These are phyloP conservation scores for Tenualosa ilisha DNA, from an alignment of 2,797 vertebrate genomes.

Conservation along the genomic window DNA sequence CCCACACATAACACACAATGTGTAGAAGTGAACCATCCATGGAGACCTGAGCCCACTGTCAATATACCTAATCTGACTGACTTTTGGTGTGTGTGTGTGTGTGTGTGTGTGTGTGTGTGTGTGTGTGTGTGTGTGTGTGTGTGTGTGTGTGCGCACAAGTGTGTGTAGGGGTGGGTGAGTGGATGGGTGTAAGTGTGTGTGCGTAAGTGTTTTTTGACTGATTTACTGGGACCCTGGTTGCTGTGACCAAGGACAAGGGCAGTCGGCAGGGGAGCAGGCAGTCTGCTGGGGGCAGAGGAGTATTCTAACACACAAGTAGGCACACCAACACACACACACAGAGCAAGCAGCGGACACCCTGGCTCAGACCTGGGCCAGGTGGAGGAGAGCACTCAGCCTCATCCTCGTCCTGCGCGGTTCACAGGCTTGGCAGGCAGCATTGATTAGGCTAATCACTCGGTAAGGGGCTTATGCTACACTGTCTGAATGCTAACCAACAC, in stretches of 20 bases:
- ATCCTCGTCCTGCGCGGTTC: constrained; percentile 48
- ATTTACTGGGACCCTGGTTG: constrained; percentile 32
- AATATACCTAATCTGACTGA: background rate
- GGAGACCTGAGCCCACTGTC: background rate
- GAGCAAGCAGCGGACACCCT: background rate
- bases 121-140: constrained; percentile 28
- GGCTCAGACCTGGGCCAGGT: constrained; percentile 45
- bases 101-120: constrained; percentile 29
- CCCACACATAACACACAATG: background rate
- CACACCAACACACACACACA: constrained; percentile 17
- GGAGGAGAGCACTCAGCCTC: constrained; percentile 36
- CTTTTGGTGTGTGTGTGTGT: background rate
- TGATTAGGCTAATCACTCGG: constrained; percentile 54
- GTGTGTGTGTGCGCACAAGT: background rate
- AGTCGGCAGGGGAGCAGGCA: constrained; percentile 50
- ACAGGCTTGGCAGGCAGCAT: constrained; percentile 48
- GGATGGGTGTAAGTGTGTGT: no score
- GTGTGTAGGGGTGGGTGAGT: background rate
- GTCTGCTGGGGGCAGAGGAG: background rate
- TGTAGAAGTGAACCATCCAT: background rate
- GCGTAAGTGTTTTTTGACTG: constrained; percentile 15
- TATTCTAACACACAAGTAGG: background rate
- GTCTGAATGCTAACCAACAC: constrained; percentile 36
- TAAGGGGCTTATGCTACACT: constrained; percentile 28
- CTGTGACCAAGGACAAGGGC: constrained; percentile 36